Conservation (phyloP, 2,113 vertebrate species). For the Hepsetus odoe region DNA sequence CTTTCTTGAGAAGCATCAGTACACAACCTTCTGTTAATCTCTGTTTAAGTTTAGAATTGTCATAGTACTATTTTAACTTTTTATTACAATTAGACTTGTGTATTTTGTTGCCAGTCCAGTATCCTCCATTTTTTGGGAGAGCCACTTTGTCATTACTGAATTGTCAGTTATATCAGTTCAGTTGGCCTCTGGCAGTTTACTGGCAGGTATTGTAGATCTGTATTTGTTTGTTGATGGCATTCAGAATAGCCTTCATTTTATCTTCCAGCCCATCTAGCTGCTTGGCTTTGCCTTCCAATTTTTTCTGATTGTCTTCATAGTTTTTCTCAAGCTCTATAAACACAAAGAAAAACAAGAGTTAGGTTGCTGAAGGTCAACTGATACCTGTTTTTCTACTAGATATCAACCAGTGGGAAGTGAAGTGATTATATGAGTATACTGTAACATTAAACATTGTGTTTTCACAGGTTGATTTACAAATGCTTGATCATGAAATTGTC, state of each 20-base stretch:
- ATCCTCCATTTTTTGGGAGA: not conserved
- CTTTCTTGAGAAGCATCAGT: too few relatives aligned
- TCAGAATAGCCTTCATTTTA: constrained; percentile 89
- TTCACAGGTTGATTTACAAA: too few relatives aligned
- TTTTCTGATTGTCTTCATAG: constrained; percentile 88
- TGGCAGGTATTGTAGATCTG: constrained; percentile 99
- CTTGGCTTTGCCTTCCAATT: constrained; percentile 86
- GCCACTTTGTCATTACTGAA: constrained; percentile 11
- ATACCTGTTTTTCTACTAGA: constrained; percentile 2
- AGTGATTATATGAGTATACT: too few relatives aligned
- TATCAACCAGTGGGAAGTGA: not conserved
- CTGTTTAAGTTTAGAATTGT: too few relatives aligned
- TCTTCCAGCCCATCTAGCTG: constrained; percentile 92
- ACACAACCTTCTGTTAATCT: too few relatives aligned
- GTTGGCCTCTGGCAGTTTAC: constrained; percentile 62
- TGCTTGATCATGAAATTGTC: too few relatives aligned
- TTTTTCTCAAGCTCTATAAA: constrained; percentile 85
- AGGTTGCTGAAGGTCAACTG: not conserved
- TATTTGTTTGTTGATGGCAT: constrained; percentile 93
- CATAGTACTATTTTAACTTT: too few relatives aligned
- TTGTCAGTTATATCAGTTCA: constrained; percentile 3
- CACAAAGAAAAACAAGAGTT: not conserved
- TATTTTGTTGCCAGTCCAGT: not conserved
- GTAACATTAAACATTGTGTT: too few relatives aligned
- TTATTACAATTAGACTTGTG: too few relatives aligned